phyloP scores from a whole-genome alignment of 2,888 invertebrate species.

The Scaptomyza cyrtandrae region DNA sequence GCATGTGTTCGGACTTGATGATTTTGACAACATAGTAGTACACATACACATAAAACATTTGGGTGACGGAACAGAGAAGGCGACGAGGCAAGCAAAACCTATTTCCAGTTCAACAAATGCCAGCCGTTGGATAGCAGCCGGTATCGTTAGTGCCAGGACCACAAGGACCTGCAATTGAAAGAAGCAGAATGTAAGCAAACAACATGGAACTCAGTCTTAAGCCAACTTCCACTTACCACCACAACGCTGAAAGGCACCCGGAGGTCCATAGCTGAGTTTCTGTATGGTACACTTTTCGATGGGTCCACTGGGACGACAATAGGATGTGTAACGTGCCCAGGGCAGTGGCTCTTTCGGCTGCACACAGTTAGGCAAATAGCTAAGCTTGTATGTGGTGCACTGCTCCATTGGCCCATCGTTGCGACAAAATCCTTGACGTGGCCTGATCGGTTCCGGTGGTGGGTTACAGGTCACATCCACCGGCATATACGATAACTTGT shows the following conservation, averaged over 20 bases:
- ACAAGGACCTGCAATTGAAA: constrained; percentile 52
- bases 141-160: constrained; percentile 39
- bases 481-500: constrained; percentile 83
- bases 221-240: constrained; percentile 63
- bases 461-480: constrained; percentile 77
- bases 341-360: constrained; percentile 80
- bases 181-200: not conserved
- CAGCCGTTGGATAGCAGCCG: constrained; percentile 79
- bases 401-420: constrained; percentile 77
- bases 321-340: constrained; percentile 79
- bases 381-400: constrained; percentile 86
- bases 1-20: constrained; percentile 46
- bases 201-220: not conserved
- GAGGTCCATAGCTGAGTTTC: constrained; percentile 87
- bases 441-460: constrained; percentile 68
- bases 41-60: constrained; percentile 42
- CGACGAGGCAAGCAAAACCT: constrained; percentile 45
- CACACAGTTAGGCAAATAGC: constrained; percentile 85
- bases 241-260: constrained; percentile 85
- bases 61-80: constrained; percentile 1
- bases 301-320: constrained; percentile 78
- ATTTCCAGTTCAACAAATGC: constrained; percentile 74
- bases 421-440: constrained; percentile 79
- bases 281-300: constrained; percentile 86
- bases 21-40: constrained; percentile 51